phyloP scores from a whole-genome alignment of 2,888 invertebrate genomes.

The Acleris sparsana region DNA sequence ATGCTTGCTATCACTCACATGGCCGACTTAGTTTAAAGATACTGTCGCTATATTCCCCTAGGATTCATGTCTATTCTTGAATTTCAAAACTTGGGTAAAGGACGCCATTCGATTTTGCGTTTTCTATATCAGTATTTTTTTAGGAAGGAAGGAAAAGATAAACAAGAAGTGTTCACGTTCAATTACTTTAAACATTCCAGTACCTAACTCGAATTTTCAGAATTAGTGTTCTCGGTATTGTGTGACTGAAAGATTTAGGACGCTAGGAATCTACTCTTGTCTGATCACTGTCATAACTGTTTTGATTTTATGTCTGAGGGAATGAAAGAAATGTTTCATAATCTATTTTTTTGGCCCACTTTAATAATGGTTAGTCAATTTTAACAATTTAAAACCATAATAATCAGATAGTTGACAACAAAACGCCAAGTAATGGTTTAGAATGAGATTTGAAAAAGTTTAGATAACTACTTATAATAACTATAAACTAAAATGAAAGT shows the following conservation, averaged over 20 bases:
- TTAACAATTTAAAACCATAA: no score
- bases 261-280: constrained; percentile 23
- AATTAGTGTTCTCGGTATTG: constrained; percentile 21
- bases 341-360: no score
- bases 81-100: no score
- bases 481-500: no score
- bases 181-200: background rate
- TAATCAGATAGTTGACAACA: no score
- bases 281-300: constrained; percentile 38
- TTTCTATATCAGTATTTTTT: no score
- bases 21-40: background rate
- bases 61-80: background rate
- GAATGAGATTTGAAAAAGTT: no score
- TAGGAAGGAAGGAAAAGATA: no score
- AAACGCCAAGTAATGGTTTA: no score
- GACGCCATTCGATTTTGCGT: background rate
- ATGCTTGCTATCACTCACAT: background rate
- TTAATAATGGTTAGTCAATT: no score
- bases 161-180: background rate
- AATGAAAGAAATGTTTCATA: no score
- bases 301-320: constrained; percentile 20
- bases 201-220: background rate
- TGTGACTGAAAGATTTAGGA: constrained; percentile 41
- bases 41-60: background rate
- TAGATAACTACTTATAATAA: no score